phyloP scores from a whole-genome alignment of 2,113 vertebrate genomes.

The Platycercus adscitus region DNA sequence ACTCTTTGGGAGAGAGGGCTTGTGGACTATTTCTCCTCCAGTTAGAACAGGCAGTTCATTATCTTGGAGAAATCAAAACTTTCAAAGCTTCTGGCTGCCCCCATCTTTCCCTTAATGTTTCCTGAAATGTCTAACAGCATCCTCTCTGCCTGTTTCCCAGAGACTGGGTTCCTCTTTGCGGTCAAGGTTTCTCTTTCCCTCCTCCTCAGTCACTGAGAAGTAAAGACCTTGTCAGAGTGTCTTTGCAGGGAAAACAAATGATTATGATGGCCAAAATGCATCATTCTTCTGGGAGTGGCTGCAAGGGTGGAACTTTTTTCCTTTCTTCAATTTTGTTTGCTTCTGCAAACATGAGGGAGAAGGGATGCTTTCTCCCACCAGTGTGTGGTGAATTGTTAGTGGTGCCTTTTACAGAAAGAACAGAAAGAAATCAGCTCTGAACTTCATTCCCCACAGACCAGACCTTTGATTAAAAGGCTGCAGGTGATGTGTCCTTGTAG shows the following conservation, averaged over 20 bases:
- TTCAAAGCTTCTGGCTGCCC: background rate
- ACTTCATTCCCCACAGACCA: background rate
- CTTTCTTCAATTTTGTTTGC: background rate
- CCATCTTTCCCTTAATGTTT: constrained; percentile 10
- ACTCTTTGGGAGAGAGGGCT: background rate
- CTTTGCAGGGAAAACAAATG: background rate
- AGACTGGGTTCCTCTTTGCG: background rate
- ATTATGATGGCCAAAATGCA: background rate
- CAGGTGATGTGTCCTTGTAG: background rate
- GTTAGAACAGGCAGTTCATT: background rate
- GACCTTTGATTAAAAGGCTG: background rate
- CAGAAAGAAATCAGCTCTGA: background rate
- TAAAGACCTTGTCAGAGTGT: accelerated
- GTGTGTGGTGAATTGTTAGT: background rate
- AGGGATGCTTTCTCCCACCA: background rate
- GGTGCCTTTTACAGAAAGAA: background rate
- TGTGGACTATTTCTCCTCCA: background rate
- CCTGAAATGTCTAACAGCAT: constrained; percentile 32
- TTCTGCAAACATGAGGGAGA: background rate
- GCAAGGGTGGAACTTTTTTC: background rate
- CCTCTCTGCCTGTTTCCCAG: background rate
- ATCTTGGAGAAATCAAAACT: constrained; percentile 11
- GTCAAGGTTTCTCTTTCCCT: background rate
- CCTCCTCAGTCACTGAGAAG: background rate
- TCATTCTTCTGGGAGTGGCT: background rate